Evolutionary conservation across 2,113 vertebrate genomes (phyloP).

Genomic region (Cyrtonyx montezumae): DNA sequence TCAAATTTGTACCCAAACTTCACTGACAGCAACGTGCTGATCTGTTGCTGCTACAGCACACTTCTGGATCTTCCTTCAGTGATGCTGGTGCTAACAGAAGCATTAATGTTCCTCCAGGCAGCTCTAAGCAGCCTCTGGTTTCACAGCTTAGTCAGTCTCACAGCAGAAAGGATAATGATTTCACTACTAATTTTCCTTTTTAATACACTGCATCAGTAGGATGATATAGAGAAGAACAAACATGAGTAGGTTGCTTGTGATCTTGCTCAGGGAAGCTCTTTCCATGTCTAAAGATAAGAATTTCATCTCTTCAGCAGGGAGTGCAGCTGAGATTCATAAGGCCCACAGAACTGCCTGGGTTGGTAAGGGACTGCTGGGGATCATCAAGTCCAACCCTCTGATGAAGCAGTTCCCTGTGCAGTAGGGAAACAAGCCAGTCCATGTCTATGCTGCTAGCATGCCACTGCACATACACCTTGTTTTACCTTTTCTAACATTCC

Average conservation of each 20-base stretch:
- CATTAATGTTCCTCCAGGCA: neutral
- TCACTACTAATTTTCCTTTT: neutral
- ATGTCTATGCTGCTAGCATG: neutral
- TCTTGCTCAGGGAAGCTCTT: neutral
- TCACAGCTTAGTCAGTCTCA: neutral
- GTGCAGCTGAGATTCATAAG: neutral
- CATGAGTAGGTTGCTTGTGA: neutral
- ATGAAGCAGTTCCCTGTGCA: too few relatives aligned
- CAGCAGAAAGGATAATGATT: neutral
- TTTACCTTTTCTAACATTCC: neutral
- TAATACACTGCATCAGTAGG: neutral
- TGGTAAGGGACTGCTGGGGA: too few relatives aligned
- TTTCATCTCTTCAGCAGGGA: neutral
- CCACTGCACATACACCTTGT: neutral
- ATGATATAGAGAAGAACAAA: neutral
- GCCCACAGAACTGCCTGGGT: neutral
- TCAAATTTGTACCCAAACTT: neutral
- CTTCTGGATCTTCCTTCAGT: neutral
- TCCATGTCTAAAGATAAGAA: neutral
- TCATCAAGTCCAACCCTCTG: too few relatives aligned
- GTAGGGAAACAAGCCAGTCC: neutral
- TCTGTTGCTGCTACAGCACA: neutral
- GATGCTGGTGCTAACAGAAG: neutral
- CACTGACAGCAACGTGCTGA: neutral
- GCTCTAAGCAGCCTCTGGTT: neutral